Evolutionary conservation across 2,888 invertebrate genomes (phyloP).

Genomic region (Cheilosia urbana): DNA sequence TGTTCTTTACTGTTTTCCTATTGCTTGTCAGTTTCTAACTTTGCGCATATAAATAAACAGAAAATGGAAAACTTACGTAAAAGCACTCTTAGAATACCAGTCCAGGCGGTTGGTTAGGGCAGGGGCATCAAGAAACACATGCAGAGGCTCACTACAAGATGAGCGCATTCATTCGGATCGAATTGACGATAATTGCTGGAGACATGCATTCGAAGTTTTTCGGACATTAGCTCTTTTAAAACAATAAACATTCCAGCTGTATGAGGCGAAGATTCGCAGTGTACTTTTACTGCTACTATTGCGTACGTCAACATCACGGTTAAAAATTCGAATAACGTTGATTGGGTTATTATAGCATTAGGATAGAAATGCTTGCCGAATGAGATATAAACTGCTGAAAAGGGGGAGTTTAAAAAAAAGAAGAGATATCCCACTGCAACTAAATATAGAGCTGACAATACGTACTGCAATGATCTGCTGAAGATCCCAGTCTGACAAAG

Average conservation of each 20-base stretch:
- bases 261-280: background rate
- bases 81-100: conserved; percentile 54
- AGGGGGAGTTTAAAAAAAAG: too few species aligned
- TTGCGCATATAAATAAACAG: conserved; percentile 73
- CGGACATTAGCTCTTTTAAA: conserved; percentile 22
- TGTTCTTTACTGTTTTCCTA: conserved; percentile 77
- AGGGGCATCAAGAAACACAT: conserved; percentile 21
- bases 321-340: background rate
- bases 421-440: too few species aligned
- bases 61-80: conserved; percentile 70
- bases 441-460: too few species aligned
- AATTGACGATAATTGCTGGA: conserved; percentile 43
- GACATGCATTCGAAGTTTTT: conserved; percentile 43
- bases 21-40: conserved; percentile 76
- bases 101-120: background rate
- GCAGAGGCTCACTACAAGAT: conserved; percentile 26
- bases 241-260: conserved; percentile 46
- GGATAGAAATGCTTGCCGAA: too few species aligned
- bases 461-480: too few species aligned
- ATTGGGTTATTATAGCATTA: too few species aligned
- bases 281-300: background rate
- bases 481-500: too few species aligned
- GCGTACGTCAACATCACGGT: background rate
- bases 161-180: conserved; percentile 48
- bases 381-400: too few species aligned